Evolutionary conservation across 2,888 invertebrate genomes (phyloP), one percentile per base, ranked within the genome.

Genomic region (Sphaerophoria taeniata): DNA sequence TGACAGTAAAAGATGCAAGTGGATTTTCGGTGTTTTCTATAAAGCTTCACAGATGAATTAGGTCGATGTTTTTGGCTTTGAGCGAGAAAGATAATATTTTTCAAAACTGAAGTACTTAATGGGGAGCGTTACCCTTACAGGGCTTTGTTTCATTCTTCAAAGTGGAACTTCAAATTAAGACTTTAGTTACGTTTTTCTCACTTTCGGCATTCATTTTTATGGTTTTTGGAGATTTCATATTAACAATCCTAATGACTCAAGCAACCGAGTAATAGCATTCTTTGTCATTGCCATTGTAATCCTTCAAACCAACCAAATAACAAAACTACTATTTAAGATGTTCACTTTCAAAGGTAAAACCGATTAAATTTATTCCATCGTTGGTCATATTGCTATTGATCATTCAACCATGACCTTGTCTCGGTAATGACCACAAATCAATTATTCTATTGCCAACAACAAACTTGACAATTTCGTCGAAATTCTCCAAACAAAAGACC

Each of bases 401-500:
- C 39, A 67, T n/a, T 53, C 67, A 67, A n/a, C 67, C 67, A 53
- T 39, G 53, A 67, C 53, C 39, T 53, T 51, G 53, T 53, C 53
- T 51, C n/a, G n/a, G 67, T 75, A 71, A 78, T 56, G 34, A 47
- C 36, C 9, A 4, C 34, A n/a, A 51, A 79, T 75, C 79, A 84
- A 82, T 82, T 82, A 75, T 79, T 65, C 60, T 55, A 63, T 73
- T 60, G 24, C 65, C 36, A 36, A 43, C 14, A 47, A 9, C 71
- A 6, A 16, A 39, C 73, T 47, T 70, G 56, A 45, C 12, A 16
- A 39, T 39, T 36, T 34, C 45, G 49, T 34, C 43, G n/a, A 47
- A 45, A 47, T 53, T 61, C 60, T 16, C 49, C 14, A 71, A 75
- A 79, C 83, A 79, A 84, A 84, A 34, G 55, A 65, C 60, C 71